These are phyloP conservation scores for Alca torda DNA, from an alignment of 2,797 vertebrate genomes.

Conservation along the genomic window DNA sequence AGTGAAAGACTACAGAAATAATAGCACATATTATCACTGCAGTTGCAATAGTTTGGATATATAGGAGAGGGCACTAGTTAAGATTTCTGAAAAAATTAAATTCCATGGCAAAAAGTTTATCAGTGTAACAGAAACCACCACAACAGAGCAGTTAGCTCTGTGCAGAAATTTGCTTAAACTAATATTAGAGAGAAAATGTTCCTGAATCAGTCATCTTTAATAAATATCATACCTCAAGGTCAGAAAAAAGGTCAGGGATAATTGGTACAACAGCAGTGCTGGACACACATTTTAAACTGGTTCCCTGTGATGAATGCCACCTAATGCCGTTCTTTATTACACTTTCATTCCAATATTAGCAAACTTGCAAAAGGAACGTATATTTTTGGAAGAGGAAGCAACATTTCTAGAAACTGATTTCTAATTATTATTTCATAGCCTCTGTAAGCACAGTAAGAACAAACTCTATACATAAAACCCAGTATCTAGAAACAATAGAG, in stretches of 20 bases:
- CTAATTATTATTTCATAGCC: background rate
- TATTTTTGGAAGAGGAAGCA: background rate
- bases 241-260: slow-evolving; percentile 70
- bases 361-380: background rate
- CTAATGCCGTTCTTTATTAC: background rate
- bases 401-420: background rate
- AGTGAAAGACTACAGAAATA: background rate
- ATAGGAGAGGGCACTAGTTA: slow-evolving; percentile 62
- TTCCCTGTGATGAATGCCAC: slow-evolving; percentile 41
- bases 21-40: background rate
- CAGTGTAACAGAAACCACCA: slow-evolving; percentile 16
- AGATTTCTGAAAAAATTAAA: slow-evolving; percentile 52
- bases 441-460: background rate
- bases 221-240: slow-evolving; percentile 60
- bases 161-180: slow-evolving; percentile 67
- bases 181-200: slow-evolving; percentile 64
- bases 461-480: slow-evolving; percentile 6
- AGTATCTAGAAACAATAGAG: background rate
- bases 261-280: slow-evolving; percentile 55
- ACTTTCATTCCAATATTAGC: background rate
- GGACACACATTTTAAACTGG: slow-evolving; percentile 27
- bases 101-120: slow-evolving; percentile 35
- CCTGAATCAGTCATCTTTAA: slow-evolving; percentile 52
- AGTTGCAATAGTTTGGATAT: slow-evolving; percentile 27
- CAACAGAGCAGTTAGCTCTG: slow-evolving; percentile 17